Percentiles rank a stretch among this genome's conserved stretches.
Evolutionary conservation across 1,140 invertebrate species (phyloP).

Genomic region (Drosophila hydei): DNA sequence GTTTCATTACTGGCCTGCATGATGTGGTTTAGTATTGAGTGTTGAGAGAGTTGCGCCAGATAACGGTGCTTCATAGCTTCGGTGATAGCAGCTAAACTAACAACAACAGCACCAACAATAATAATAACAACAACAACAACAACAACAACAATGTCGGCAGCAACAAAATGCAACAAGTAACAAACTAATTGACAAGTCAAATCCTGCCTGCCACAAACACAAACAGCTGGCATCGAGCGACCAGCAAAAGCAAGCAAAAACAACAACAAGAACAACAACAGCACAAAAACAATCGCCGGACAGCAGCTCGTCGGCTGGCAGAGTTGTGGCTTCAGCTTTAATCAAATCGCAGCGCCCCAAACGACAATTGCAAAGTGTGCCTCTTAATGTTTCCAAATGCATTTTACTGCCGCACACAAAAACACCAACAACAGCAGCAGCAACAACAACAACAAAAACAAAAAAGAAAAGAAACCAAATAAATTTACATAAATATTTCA

Average conservation of each 20-base stretch:
- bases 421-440: slow-evolving; percentile 14
- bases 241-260: slow-evolving; percentile 29
- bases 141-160: slow-evolving; percentile 21
- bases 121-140: slow-evolving; percentile 19
- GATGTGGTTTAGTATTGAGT: slow-evolving; percentile 21
- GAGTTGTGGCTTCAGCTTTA: slow-evolving; percentile 59
- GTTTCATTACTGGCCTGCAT: slow-evolving; percentile 52
- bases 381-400: slow-evolving; percentile 79
- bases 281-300: slow-evolving; percentile 65
- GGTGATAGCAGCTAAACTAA: slow-evolving; percentile 61
- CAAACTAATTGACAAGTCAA: slow-evolving; percentile 82
- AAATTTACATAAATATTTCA: slow-evolving; percentile 82
- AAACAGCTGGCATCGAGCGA: slow-evolving; percentile 35
- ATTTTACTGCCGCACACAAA: slow-evolving; percentile 66
- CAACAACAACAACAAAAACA: slow-evolving; percentile 37
- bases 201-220: slow-evolving; percentile 67
- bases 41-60: slow-evolving; percentile 49
- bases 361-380: slow-evolving; percentile 81
- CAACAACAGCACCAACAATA: slow-evolving; percentile 19
- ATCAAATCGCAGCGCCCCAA: slow-evolving; percentile 72
- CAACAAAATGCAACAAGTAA: slow-evolving; percentile 53
- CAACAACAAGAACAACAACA: slow-evolving; percentile 31
- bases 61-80: slow-evolving; percentile 74
- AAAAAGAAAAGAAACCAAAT: slow-evolving; percentile 67
- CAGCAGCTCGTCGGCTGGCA: slow-evolving; percentile 63